Base-by-base conservation (phyloP, 2,113 vertebrate species). In the Rutilus rutilus region DNA sequence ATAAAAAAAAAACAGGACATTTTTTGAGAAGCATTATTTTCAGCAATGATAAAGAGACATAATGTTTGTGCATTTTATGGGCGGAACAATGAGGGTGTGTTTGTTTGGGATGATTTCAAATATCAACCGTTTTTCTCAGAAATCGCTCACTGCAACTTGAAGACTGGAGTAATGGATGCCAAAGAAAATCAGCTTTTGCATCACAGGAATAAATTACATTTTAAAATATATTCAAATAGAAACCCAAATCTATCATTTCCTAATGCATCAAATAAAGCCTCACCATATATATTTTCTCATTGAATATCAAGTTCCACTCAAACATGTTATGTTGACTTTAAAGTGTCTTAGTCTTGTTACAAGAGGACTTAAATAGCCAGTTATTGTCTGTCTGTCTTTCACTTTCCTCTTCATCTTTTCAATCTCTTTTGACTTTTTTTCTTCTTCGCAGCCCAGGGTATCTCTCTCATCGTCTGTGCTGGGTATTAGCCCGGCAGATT, bases 391-490 rank as follows among this genome's bases (percentile, higher is more conserved):
- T 50, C 60, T 9, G 25, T 42, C 42, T 85, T 30, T 14, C 21
- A 42, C 21, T 52, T 15, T 47, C 30, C 64, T 27, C 39, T 54
- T 14, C 30, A 39, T 86, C 27, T 69, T 74, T 79, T 79, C 19
- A 67, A 65, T 33, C 30, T 59, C 76, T 74, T 82, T 88, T 60
- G 27, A 65, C 9, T n/a, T 36, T 52, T 27, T 67, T 65, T 19
- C 73, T 5, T 5, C 79, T 6, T 39, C 12, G 1, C 9, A 52
- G 62, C 71, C 65, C 50, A n/a, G 30, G 36, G 83, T 85, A 88
- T 87, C 67, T 79, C 67, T 86, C 60, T 42, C 47, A 82, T 89
- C 42, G 85, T 86, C 62, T 89, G 73, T 86, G 67, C 50, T 36
- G 73, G 33, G 42, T 67, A 79, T 65, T 65, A 88, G 79, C 74